A percentile compares a stretch with the other conserved stretches of the same genome.
phyloP scores from a whole-genome alignment of 2,113 vertebrate species.

The Colistium nudipinnis region DNA sequence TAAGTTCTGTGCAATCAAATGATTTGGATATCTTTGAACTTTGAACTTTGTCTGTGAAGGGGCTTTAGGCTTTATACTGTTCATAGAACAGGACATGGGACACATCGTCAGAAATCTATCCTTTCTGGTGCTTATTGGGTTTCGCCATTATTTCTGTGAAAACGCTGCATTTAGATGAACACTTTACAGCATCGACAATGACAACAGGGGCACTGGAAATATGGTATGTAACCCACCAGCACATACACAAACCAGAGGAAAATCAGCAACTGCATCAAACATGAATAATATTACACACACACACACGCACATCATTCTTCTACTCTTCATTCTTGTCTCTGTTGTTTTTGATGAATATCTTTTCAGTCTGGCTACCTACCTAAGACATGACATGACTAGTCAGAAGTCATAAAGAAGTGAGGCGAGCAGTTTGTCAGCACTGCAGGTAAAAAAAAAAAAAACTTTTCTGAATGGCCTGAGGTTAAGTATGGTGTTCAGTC shows the following conservation, averaged over 20 bases:
- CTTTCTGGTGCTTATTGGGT: background rate
- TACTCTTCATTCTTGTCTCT: background rate
- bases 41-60: background rate
- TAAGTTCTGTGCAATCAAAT: background rate
- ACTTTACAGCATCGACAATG: background rate
- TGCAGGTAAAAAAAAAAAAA: too few species aligned
- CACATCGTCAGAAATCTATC: background rate
- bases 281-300: too few species aligned
- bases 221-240: too few species aligned
- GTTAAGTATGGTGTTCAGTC: conserved; percentile 9
- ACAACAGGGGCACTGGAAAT: too few species aligned
- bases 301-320: too few species aligned
- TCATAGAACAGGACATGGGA: background rate
- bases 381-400: conserved; percentile 36
- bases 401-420: background rate
- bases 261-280: too few species aligned
- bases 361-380: conserved; percentile 2
- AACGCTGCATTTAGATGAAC: background rate
- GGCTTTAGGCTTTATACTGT: background rate
- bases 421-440: background rate
- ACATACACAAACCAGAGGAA: too few species aligned
- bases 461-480: conserved; percentile 23
- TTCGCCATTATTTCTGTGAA: background rate
- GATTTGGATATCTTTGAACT: background rate
- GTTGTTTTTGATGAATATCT: background rate